Evolutionary conservation across 2,888 invertebrate species (phyloP).

Genomic region (Blera fallax): DNA sequence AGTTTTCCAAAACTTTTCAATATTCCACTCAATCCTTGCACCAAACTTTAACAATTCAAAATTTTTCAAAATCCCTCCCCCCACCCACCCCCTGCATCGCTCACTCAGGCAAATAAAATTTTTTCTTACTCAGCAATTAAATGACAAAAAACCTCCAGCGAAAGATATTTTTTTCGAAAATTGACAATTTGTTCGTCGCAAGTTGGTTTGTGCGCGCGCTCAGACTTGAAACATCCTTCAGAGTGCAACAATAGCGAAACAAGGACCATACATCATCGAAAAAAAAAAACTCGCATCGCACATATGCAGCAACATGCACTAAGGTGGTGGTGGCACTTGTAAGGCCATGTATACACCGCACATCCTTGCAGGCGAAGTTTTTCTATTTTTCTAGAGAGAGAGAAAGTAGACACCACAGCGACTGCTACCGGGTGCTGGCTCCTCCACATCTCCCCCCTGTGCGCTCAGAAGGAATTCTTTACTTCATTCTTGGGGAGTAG

Average conservation of each 20-base stretch:
- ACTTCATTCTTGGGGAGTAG: constrained; percentile 21
- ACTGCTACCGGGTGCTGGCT: constrained; percentile 50
- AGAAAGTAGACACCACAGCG: constrained; percentile 25
- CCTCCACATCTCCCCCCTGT: neutral
- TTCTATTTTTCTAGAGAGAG: neutral
- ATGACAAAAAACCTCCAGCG: neutral
- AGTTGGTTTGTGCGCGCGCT: too few relatives aligned
- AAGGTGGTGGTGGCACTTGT: constrained; percentile 47
- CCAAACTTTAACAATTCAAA: neutral
- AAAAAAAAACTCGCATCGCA: constrained; percentile 13
- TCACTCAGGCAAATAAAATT: neutral
- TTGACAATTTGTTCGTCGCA: constrained; percentile 1
- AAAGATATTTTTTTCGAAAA: neutral
- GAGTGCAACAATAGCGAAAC: constrained; percentile 54
- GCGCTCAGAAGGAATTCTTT: constrained; percentile 12
- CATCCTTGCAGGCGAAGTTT: neutral
- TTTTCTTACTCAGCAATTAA: neutral
- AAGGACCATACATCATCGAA: constrained; percentile 39
- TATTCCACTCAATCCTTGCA: neutral
- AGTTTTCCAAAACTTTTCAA: neutral
- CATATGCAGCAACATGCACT: constrained; percentile 57
- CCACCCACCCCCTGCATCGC: neutral
- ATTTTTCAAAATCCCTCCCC: neutral
- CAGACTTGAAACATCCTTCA: constrained; percentile 49
- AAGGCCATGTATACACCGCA: constrained; percentile 30